These are phyloP conservation scores for Brachypteracias leptosomus DNA, from an alignment of 2,113 vertebrate species.

Conservation along the genomic window DNA sequence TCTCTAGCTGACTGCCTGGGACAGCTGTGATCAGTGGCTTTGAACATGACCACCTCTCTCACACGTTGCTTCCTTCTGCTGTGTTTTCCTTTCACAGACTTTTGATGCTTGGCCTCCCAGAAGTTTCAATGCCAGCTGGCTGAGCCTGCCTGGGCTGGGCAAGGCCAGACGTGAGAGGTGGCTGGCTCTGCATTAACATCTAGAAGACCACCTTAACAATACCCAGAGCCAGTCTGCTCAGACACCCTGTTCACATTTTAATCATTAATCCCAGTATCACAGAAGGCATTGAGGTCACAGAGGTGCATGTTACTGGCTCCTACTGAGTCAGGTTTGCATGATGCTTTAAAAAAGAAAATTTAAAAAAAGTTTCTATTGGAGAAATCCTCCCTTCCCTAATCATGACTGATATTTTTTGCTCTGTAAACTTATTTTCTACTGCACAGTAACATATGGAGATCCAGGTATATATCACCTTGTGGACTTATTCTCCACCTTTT, in stretches of 20 bases:
- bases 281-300: background rate
- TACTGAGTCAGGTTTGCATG: background rate
- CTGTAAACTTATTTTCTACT: background rate
- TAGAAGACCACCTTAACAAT: background rate
- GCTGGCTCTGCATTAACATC: background rate
- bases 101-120: background rate
- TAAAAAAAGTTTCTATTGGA: background rate
- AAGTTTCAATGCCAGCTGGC: slow-evolving; percentile 11
- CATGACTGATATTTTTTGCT: background rate
- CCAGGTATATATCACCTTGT: background rate
- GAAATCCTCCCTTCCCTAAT: background rate
- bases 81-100: background rate
- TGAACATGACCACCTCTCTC: background rate
- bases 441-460: background rate
- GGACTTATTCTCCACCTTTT: background rate
- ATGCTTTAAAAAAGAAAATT: background rate
- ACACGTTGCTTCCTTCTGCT: slow-evolving; percentile 34
- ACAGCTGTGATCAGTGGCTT: slow-evolving; percentile 45
- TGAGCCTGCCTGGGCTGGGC: background rate
- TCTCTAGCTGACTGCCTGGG: background rate
- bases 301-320: background rate
- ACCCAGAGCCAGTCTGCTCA: background rate
- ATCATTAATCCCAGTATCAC: background rate
- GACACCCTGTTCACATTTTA: background rate
- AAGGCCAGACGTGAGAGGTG: background rate